phyloP scores from a whole-genome alignment of 2,797 vertebrate genomes.

The Acridotheres tristis region DNA sequence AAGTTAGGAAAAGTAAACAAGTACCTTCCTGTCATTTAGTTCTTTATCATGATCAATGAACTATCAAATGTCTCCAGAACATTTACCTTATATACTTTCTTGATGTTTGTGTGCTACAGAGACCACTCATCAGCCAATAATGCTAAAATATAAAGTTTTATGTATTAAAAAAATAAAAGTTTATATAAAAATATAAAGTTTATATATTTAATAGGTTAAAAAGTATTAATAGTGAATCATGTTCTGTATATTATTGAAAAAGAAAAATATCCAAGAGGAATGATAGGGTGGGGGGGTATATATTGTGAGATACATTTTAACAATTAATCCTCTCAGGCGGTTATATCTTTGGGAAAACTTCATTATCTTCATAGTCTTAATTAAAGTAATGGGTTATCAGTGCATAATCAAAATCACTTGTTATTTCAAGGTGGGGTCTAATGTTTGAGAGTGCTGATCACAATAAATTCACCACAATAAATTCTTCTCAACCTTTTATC shows the following conservation, averaged over 20 bases:
- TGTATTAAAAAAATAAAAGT: no score
- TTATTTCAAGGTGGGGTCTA: not conserved
- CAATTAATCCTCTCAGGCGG: not conserved
- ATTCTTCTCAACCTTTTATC: not conserved
- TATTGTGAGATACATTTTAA: not conserved
- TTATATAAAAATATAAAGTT: no score
- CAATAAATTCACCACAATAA: not conserved
- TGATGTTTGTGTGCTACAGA: not conserved
- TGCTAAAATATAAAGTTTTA: not conserved
- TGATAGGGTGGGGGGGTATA: fast-evolving
- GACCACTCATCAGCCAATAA: not conserved
- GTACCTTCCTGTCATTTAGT: not conserved
- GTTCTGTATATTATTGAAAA: not conserved
- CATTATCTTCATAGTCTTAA: not conserved
- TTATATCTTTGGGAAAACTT: not conserved
- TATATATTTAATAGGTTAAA: not conserved
- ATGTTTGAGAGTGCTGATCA: not conserved
- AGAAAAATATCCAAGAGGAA: not conserved
- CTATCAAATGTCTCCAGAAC: not conserved
- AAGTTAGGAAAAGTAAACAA: not conserved
- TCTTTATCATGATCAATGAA: not conserved
- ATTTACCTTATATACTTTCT: not conserved
- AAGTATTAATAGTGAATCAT: not conserved
- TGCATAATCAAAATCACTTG: not conserved
- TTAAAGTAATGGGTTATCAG: not conserved